Evolutionary conservation across 64 coral and sea anemone species (phyloP).

Genomic region (Porites lutea): DNA sequence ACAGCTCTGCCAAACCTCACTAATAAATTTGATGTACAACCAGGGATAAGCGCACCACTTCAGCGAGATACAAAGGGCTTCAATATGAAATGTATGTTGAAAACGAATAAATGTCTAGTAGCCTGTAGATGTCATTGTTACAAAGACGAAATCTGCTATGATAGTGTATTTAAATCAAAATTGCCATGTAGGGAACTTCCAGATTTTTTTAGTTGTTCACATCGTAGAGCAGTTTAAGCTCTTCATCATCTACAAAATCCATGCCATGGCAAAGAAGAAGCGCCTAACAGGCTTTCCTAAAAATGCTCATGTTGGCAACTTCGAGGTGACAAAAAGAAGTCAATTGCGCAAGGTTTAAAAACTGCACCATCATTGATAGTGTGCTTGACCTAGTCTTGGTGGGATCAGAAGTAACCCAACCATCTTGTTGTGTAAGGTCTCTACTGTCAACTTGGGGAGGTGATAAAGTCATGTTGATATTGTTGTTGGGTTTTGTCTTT

Average conservation of each 20-base stretch:
- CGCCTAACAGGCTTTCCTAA: not conserved
- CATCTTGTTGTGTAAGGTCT: conserved; percentile 7
- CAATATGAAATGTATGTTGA: not conserved
- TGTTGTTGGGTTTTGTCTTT: too few relatives aligned
- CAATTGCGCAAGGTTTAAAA: too few relatives aligned
- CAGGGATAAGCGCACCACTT: too few relatives aligned
- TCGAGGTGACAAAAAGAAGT: too few relatives aligned
- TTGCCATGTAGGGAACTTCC: not conserved
- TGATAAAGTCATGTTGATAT: too few relatives aligned
- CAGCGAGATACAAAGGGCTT: conserved; percentile 7
- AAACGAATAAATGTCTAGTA: not conserved
- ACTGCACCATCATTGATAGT: not conserved
- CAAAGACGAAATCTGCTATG: conserved; percentile 14
- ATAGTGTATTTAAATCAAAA: conserved; percentile 3
- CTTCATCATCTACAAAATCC: not conserved
- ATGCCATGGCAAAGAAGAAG: not conserved
- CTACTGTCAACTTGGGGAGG: not conserved
- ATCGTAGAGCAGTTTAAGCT: not conserved
- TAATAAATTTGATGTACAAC: too few relatives aligned
- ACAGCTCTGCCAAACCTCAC: too few relatives aligned
- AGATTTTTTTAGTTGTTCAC: conserved; percentile 2
- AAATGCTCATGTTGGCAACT: conserved; percentile 1
- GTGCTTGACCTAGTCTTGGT: not conserved
- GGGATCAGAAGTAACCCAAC: not conserved
- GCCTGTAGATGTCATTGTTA: conserved; percentile 9